These are phyloP conservation scores for Acronicta psi DNA, from an alignment of 2,888 invertebrate species.

Conservation along the genomic window DNA sequence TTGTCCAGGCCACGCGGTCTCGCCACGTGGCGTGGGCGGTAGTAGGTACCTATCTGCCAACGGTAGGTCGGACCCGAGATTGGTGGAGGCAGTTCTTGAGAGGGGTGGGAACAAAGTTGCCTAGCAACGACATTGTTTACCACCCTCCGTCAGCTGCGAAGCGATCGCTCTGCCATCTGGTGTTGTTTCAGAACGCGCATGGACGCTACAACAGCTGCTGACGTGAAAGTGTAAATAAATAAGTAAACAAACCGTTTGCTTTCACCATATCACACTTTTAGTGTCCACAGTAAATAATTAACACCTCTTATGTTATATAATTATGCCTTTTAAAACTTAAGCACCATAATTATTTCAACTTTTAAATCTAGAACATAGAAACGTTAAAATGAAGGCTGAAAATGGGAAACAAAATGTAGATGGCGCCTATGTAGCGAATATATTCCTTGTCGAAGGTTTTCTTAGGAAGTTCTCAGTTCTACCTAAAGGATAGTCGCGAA, in stretches of 20 bases:
- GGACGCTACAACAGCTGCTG: constrained; percentile 35
- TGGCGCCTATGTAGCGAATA: background rate
- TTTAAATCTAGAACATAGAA: too few species aligned
- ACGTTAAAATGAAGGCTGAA: background rate
- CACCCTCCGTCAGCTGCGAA: constrained; percentile 36
- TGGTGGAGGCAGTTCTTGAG: constrained; percentile 1
- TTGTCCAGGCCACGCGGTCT: constrained; percentile 16
- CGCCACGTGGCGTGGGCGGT: constrained; percentile 22
- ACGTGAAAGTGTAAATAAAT: constrained; percentile 31
- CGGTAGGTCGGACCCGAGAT: constrained; percentile 1
- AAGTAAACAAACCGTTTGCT: constrained; percentile 1
- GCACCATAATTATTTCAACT: too few species aligned
- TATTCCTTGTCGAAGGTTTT: background rate
- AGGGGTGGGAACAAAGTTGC: constrained; percentile 23
- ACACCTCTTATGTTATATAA: too few species aligned
- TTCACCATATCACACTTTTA: background rate
- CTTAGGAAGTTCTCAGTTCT: background rate
- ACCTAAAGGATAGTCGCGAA: too few species aligned
- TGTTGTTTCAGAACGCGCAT: background rate
- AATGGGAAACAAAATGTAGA: background rate
- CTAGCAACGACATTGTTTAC: constrained; percentile 43
- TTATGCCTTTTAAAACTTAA: background rate
- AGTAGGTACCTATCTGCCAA: background rate
- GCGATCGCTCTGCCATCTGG: constrained; percentile 30
- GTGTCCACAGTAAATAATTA: too few species aligned